These are phyloP conservation scores for Lutjanus argentimaculatus DNA, from an alignment of 2,797 vertebrate species.

Conservation along the genomic window DNA sequence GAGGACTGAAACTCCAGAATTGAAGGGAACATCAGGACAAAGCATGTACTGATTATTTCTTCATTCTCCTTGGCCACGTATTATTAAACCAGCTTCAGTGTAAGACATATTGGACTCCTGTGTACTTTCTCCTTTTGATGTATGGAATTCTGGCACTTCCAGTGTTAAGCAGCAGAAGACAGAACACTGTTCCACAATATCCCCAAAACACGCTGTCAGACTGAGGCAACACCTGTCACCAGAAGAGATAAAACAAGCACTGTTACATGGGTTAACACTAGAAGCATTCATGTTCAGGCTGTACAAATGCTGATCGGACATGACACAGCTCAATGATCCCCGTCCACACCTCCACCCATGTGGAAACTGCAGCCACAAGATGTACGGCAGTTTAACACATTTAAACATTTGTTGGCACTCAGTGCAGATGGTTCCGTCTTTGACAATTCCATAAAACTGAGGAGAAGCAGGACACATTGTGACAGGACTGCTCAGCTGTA, in stretches of 20 bases:
- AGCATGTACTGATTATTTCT: too few species aligned
- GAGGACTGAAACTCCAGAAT: too few species aligned
- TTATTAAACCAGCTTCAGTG: too few species aligned
- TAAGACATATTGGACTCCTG: too few species aligned
- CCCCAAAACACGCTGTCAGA: neutral
- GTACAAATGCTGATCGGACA: conserved; percentile 48
- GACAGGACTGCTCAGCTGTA: conserved; percentile 28
- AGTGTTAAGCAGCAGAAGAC: neutral
- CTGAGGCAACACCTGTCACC: conserved; percentile 24
- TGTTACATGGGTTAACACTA: neutral
- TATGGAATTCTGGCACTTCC: too few species aligned
- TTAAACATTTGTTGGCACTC: conserved; percentile 33
- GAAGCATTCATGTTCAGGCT: conserved; percentile 4
- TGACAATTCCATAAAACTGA: conserved; percentile 9
- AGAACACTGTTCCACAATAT: neutral
- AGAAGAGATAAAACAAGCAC: neutral
- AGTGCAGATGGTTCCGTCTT: conserved; percentile 12
- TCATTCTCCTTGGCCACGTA: too few species aligned
- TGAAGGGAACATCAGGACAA: too few species aligned
- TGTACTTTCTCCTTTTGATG: too few species aligned
- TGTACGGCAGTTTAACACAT: conserved; percentile 31
- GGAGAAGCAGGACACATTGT: neutral
- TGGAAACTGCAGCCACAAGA: conserved; percentile 46
- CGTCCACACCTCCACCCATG: conserved; percentile 41
- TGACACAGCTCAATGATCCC: conserved; percentile 51